Percentiles rank a stretch among this genome's conserved stretches.
Conservation (phyloP, 2,888 invertebrate species). For the Lasioglossum villosulum region DNA sequence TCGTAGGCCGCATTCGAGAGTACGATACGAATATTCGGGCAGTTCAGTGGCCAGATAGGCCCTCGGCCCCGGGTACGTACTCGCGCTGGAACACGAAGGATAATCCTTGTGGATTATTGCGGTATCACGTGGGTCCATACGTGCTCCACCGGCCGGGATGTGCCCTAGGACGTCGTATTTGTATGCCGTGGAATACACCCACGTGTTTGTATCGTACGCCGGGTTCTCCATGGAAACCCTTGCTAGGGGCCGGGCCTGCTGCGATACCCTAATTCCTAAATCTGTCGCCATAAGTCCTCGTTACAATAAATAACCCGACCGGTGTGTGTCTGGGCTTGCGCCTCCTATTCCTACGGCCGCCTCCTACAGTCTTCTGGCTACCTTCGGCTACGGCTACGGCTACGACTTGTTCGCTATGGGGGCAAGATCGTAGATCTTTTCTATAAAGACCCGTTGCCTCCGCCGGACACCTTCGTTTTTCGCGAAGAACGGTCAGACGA, state of each 20-base stretch:
- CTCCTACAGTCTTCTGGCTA: constrained; percentile 65
- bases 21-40: constrained; percentile 81
- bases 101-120: constrained; percentile 84
- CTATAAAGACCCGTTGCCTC: constrained; percentile 50
- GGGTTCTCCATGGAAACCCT: constrained; percentile 80
- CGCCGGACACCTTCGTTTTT: constrained; percentile 32
- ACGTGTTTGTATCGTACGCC: constrained; percentile 74
- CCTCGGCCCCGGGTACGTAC: constrained; percentile 61
- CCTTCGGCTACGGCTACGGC: constrained; percentile 62
- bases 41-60: constrained; percentile 76
- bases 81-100: constrained; percentile 79
- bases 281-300: constrained; percentile 85
- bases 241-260: constrained; percentile 81
- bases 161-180: constrained; percentile 76
- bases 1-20: constrained; percentile 68
- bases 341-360: constrained; percentile 64
- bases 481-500: neutral
- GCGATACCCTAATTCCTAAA: constrained; percentile 85
- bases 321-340: constrained; percentile 74
- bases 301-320: constrained; percentile 84
- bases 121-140: constrained; percentile 84
- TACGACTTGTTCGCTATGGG: neutral
- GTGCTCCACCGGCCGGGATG: constrained; percentile 76
- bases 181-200: constrained; percentile 75
- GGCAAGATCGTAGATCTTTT: constrained; percentile 51